Evolutionary conservation across 2,888 invertebrate species (phyloP).

Genomic region (Linnaemya tessellans): DNA sequence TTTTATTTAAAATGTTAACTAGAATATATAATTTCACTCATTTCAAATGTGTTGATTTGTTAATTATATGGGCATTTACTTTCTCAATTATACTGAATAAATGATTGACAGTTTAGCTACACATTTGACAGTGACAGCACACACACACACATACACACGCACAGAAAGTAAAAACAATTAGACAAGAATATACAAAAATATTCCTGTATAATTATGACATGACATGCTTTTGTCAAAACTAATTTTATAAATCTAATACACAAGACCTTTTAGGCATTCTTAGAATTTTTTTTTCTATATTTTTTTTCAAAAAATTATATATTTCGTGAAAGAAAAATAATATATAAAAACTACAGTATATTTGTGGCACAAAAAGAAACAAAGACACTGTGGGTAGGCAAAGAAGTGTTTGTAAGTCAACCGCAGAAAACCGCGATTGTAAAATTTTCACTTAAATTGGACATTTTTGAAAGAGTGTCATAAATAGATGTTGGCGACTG

Average conservation of each 20-base stretch:
- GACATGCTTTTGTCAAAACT: constrained; percentile 69
- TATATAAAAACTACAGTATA: not conserved
- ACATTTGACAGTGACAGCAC: constrained; percentile 10
- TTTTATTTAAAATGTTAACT: not conserved
- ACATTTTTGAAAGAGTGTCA: not conserved
- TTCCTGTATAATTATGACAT: constrained; percentile 62
- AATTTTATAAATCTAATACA: constrained; percentile 38
- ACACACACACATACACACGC: not conserved
- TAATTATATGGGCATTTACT: constrained; percentile 65
- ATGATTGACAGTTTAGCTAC: constrained; percentile 66
- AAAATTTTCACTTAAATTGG: constrained; percentile 8
- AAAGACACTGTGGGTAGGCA: constrained; percentile 8
- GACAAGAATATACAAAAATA: not conserved
- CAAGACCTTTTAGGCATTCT: constrained; percentile 24
- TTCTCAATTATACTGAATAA: constrained; percentile 4
- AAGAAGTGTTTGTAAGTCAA: not conserved
- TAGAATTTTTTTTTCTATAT: not conserved
- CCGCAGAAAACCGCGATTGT: constrained; percentile 36
- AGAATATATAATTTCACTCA: not conserved
- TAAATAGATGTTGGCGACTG: not conserved
- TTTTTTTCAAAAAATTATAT: not conserved
- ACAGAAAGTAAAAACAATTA: constrained; percentile 42
- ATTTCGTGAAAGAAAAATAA: constrained; percentile 2
- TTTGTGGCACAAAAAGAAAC: not conserved
- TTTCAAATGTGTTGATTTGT: constrained; percentile 68